phyloP scores from a whole-genome alignment of 2,113 vertebrate species.

The Trichechus manatus region DNA sequence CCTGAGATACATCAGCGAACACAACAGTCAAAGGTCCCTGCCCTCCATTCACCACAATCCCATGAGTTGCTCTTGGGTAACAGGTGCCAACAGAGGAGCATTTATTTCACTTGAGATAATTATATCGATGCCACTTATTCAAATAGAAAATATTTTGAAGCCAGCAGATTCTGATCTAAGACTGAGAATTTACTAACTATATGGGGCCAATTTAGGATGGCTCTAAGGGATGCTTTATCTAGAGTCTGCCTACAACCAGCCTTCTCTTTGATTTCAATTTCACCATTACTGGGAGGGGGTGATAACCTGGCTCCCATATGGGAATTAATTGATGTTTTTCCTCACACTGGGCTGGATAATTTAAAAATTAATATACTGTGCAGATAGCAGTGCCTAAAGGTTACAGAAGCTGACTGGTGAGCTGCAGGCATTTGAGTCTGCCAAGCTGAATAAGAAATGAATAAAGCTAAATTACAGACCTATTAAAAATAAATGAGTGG shows the following conservation, averaged over 20 bases:
- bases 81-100: conserved; percentile 40
- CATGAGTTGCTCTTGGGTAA: conserved; percentile 58
- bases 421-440: conserved; percentile 69
- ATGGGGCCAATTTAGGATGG: neutral
- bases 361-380: conserved; percentile 83
- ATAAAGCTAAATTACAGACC: conserved; percentile 84
- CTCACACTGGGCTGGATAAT: conserved; percentile 76
- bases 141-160: conserved; percentile 73
- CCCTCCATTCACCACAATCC: neutral
- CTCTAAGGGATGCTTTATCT: neutral
- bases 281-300: conserved; percentile 9
- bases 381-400: conserved; percentile 80
- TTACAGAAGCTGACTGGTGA: conserved; percentile 72
- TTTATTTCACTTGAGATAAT: conserved; percentile 68
- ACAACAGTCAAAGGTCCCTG: neutral
- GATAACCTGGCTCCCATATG: conserved; percentile 62
- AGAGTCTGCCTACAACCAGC: neutral
- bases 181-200: conserved; percentile 49
- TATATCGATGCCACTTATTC: conserved; percentile 40
- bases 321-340: conserved; percentile 81
- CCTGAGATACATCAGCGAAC: neutral
- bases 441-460: conserved; percentile 72
- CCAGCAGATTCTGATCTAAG: conserved; percentile 13
- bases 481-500: conserved; percentile 88
- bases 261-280: conserved; percentile 40